Base-by-base conservation (phyloP, 2,113 vertebrate species). In the Ancistrus triradiatus region DNA sequence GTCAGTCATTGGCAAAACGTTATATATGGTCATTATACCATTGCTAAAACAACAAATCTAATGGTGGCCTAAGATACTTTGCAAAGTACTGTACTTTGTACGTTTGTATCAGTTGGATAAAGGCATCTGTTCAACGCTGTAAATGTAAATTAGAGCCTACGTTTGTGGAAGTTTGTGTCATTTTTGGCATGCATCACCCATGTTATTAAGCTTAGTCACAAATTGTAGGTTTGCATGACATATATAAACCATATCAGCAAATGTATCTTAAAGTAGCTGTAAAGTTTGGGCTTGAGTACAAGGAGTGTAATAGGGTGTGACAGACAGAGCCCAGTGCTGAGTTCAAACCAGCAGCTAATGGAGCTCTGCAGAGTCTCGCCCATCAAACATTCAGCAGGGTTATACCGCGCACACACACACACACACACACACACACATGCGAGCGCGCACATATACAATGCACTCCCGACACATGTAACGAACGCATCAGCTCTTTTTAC, bases 251-350 rank as follows among this genome's bases (percentile, higher is more conserved):
- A 18, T 37, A 56, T 37, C 50, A 37, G 1, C 27, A 6, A 15
- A 24, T 56, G 15, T n/a, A 19, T 8, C 10, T 38, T 3, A 22
- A 18, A 11, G 19, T n/a, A 9, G 6, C 35, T 13, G 21, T 2
- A 49, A 25, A 64, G 50, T 59, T 22, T 8, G 40, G 74, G 73
- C 69, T 78, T 77, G 58, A 71, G 74, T 49, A 64, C 70, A 63
- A 40, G 63, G 57, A 72, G 63, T 74, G 72, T 78, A 81, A 85
- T 80, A 70, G 58, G 72, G 61, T 76, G 70, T 80, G 81, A 85
- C 82, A 81, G 79, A 82, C 70, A 77, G 82, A 81, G 76, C 62
- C 76, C 75, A 79, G 76, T 68, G 60, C 74, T 76, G 75, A 74
- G 72, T 77, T 70, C 46, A 21, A 66, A 31, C 66, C 50, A 70